These are phyloP conservation scores for Sebastes taczanowskii DNA, from an alignment of 2,797 vertebrate genomes.

Conservation along the genomic window DNA sequence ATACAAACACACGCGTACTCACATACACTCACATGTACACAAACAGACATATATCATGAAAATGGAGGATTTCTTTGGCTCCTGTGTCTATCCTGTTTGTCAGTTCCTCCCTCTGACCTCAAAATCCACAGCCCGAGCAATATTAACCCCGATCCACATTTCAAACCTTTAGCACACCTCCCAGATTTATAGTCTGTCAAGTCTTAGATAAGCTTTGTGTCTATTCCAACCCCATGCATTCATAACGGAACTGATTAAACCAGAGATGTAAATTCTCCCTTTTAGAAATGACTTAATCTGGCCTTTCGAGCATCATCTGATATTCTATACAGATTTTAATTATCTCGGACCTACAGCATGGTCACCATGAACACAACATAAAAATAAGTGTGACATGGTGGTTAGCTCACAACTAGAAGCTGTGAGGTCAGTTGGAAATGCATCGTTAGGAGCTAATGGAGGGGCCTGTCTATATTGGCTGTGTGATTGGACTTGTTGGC, in stretches of 20 bases:
- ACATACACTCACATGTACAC: neutral
- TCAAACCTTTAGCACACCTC: constrained; percentile 20
- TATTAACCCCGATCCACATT: constrained; percentile 39
- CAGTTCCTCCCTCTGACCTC: constrained; percentile 51
- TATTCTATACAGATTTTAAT: neutral
- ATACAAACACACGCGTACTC: neutral
- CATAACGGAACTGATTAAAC: constrained; percentile 26
- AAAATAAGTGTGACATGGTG: constrained; percentile 23
- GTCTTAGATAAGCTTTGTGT: constrained; percentile 35
- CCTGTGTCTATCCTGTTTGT: constrained; percentile 37
- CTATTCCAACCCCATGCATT: constrained; percentile 19
- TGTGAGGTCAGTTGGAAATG: constrained; percentile 62
- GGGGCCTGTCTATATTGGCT: constrained; percentile 65
- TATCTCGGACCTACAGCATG: neutral
- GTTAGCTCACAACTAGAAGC: constrained; percentile 38
- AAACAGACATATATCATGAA: constrained; percentile 1
- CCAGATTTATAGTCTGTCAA: constrained; percentile 43
- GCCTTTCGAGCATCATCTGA: neutral
- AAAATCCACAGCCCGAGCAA: constrained; percentile 30
- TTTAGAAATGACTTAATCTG: neutral
- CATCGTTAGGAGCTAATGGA: constrained; percentile 68
- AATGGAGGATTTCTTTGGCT: constrained; percentile 45
- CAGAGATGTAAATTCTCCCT: constrained; percentile 12
- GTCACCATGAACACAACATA: neutral
- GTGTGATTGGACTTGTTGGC: constrained; percentile 40